Evolutionary conservation across 2,797 vertebrate genomes (phyloP), one percentile per base, ranked within the genome.

Genomic region (Percopsis omiscomaycus): DNA sequence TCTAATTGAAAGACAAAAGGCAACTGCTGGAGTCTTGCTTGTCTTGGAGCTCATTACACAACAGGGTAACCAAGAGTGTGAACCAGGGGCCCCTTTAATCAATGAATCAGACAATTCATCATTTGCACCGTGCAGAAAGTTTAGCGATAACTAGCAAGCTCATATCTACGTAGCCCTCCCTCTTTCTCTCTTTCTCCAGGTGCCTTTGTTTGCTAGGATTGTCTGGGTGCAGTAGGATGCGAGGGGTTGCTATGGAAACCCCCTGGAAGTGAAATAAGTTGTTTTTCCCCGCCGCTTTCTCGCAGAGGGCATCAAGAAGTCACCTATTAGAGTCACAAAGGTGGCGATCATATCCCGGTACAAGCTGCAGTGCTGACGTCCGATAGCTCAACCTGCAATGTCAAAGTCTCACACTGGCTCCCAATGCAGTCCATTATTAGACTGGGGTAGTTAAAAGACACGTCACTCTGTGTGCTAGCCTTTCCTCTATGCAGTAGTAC

Each of bases 241-340:
- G 86, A 84, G 83, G 54, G 76, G 88, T 89, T 89, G 84, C 87
- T 69, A 89, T 91, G 88, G 89, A 86, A 90, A 90, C 89, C 84
- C 73, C 69, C 68, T 60, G 60, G 66, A 78, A 88, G 80, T 81
- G 81, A 85, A 86, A 88, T 68, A 84, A 78, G 71, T 84, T 69
- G 14, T 63, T 63, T 64, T 65, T 46, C 45, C 59, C 52, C 62
- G 65, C 58, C 57, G 2, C 69, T 63, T 59, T 69, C 68, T 85
- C 30, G 61, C 76, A 70, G 78, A 74, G 55, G 65, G 72, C 66
- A 50, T 81, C 69, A 73, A 71, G 54, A 55, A 84, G 81, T 86
- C 69, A 51, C 61, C 63, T 59, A 82, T 85, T 85, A 77, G 73
- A 85, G 73, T 64, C 74, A 51, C 52, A 67, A 59, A 68, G 47